These are phyloP conservation scores for Eulimnadia texana DNA, from an alignment of 1,140 invertebrate genomes.

Conservation along the genomic window DNA sequence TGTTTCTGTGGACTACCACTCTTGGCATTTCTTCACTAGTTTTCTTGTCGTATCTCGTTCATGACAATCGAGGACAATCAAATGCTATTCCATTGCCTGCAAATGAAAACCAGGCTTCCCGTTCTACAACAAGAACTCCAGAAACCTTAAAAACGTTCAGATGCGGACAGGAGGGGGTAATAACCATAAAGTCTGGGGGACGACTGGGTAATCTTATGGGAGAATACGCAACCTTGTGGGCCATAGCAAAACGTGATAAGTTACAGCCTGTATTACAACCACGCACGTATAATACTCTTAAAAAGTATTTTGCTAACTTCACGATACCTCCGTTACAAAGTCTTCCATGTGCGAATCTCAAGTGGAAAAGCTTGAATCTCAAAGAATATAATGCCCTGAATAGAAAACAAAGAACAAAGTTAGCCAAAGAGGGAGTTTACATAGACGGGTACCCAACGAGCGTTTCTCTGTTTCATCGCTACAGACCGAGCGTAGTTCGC, in stretches of 20 bases:
- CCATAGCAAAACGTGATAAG: slow-evolving; percentile 36
- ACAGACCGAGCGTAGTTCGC: slow-evolving; percentile 29
- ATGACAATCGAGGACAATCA: too few species aligned
- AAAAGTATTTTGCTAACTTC: slow-evolving; percentile 38
- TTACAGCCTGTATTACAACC: slow-evolving; percentile 40
- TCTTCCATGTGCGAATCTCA: slow-evolving; percentile 29
- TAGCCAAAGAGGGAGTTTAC: slow-evolving; percentile 36
- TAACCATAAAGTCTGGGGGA: slow-evolving; percentile 39
- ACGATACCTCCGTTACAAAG: slow-evolving; percentile 40
- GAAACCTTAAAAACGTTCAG: neutral
- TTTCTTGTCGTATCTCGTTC: too few species aligned
- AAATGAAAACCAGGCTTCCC: too few species aligned
- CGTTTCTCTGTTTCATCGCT: slow-evolving; percentile 7
- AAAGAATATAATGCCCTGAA: slow-evolving; percentile 2
- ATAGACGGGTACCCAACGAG: slow-evolving; percentile 29
- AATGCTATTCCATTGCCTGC: too few species aligned
- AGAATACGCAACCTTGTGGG: slow-evolving; percentile 47
- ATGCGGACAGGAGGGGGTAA: slow-evolving; percentile 33
- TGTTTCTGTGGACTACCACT: too few species aligned
- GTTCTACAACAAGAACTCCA: too few species aligned
- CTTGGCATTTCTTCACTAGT: too few species aligned
- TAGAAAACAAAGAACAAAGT: neutral
- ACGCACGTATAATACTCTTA: slow-evolving; percentile 38
- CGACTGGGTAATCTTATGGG: slow-evolving; percentile 48
- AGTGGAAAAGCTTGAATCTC: slow-evolving; percentile 15